Conservation (phyloP, 2,888 invertebrate species). For the Papilio gigon region DNA sequence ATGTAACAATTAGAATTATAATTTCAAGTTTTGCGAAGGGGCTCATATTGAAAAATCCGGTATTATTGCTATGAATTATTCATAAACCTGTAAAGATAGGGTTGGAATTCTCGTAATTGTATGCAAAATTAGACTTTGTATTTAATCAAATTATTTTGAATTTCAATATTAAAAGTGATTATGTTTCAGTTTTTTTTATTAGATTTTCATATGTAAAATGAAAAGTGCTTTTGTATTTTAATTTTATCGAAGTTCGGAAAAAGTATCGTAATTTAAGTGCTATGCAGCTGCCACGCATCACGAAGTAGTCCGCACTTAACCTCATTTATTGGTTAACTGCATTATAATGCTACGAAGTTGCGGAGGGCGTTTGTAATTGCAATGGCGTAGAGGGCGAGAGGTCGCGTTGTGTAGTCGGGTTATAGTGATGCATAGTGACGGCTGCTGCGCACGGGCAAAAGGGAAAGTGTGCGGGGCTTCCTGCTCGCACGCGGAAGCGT, state of each 20-base stretch:
- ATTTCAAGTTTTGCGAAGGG: constrained; percentile 47
- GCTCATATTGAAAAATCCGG: constrained; percentile 57
- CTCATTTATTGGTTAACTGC: constrained; percentile 76
- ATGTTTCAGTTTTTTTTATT: background rate
- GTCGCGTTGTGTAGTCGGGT: constrained; percentile 57
- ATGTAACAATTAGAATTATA: constrained; percentile 44
- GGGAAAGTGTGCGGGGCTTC: constrained; percentile 79
- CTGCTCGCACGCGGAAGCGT: constrained; percentile 80
- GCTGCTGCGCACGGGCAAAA: constrained; percentile 81
- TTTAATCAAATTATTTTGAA: background rate
- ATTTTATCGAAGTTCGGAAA: constrained; percentile 45
- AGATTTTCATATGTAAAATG: constrained; percentile 24
- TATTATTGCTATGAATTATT: constrained; percentile 63
- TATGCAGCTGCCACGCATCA: constrained; percentile 73
- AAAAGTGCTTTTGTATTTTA: constrained; percentile 35
- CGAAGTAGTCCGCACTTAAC: constrained; percentile 71
- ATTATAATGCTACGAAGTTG: constrained; percentile 63
- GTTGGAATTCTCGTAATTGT: constrained; percentile 58
- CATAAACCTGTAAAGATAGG: constrained; percentile 58
- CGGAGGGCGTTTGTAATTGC: constrained; percentile 45
- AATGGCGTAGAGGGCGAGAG: constrained; percentile 44
- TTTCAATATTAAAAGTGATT: background rate
- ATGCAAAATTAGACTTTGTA: constrained; percentile 48
- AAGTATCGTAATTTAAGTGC: constrained; percentile 63
- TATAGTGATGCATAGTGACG: constrained; percentile 71